Base-by-base conservation (phyloP, 1,140 invertebrate species). In the Dinoponera quadriceps region DNA sequence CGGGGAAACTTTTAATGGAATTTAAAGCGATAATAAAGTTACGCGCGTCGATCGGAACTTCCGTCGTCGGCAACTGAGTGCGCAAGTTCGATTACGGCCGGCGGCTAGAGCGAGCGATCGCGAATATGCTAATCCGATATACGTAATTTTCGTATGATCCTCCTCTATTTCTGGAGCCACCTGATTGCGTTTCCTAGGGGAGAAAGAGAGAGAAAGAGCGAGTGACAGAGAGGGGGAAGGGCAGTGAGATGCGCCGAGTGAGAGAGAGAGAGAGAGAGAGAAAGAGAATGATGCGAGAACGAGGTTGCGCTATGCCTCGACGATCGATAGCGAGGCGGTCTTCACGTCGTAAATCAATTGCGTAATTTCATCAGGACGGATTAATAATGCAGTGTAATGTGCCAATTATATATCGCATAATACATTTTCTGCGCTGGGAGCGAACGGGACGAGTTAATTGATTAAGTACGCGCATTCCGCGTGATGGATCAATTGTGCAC, bases 21-120 rank as follows among this genome's bases (percentile, higher is more conserved):
- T 80, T 69, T 80, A 80, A 80, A 69, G 51, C 65, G 75, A 80
- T 80, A 80, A 80, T 80, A 80, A 80, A 69, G 33, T 80, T 80
- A 71, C n/a, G 16, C 44, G 11, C 22, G 22, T 9, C 27, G 51
- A 80, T 80, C 54, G 65, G 33, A 80, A 69, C 63, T 59, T 80
- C 33, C 75, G 75, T 57, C 65, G 60, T 54, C 29, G 51, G 54
- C 38, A 44, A 77, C 74, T 66, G 33, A 20, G 66, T 69, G 49
- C 33, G 33, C 75, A 80, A 78, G 65, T 80, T 80, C 75, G 25
- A 80, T 80, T 80, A 78, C 51, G 65, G 65, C 65, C 65, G 44
- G 29, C 22, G 65, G 75, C 9, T 51, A 69, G 33, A 80, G 65
- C 63, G 75, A 69, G 7, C 65, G 63, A 78, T 78, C 20, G 51